These are phyloP conservation scores for Cerceris ruficornis DNA, from an alignment of 2,888 invertebrate species.

Conservation along the genomic window DNA sequence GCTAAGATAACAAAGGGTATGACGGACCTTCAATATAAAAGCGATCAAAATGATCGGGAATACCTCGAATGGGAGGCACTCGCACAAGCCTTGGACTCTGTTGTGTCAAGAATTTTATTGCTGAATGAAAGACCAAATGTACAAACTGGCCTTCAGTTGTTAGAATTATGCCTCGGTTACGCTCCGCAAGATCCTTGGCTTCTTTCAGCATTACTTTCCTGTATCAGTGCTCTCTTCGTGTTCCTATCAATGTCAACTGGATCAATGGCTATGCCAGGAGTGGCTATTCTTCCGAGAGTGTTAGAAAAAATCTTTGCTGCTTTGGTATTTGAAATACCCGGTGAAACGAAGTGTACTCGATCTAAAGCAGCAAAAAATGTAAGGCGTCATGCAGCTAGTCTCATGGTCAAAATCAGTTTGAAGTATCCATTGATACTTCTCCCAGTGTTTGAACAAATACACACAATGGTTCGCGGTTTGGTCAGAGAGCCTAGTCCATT, in stretches of 20 bases:
- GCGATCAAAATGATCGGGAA: slow-evolving; percentile 85
- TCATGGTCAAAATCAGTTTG: slow-evolving; percentile 94
- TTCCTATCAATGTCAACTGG: slow-evolving; percentile 94
- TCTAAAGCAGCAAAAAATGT: slow-evolving; percentile 92
- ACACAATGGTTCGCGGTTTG: slow-evolving; percentile 88
- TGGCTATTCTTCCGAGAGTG: slow-evolving; percentile 88
- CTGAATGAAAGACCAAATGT: slow-evolving; percentile 89
- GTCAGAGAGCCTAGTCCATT: slow-evolving; percentile 88
- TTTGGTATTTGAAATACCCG: slow-evolving; percentile 88
- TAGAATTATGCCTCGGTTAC: slow-evolving; percentile 90
- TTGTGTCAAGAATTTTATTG: slow-evolving; percentile 89
- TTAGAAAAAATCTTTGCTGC: slow-evolving; percentile 95
- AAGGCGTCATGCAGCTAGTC: slow-evolving; percentile 93
- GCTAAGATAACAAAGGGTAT: slow-evolving; percentile 88
- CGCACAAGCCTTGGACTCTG: slow-evolving; percentile 90
- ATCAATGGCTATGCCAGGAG: slow-evolving; percentile 87
- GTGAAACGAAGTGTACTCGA: slow-evolving; percentile 86
- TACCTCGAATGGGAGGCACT: slow-evolving; percentile 94
- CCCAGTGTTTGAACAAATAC: slow-evolving; percentile 93
- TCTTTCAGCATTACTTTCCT: slow-evolving; percentile 92
- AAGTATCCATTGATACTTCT: slow-evolving; percentile 93
- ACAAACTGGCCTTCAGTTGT: slow-evolving; percentile 88
- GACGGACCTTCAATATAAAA: slow-evolving; percentile 76
- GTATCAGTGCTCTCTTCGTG: slow-evolving; percentile 95
- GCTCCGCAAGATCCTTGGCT: slow-evolving; percentile 91